Conservation (phyloP, 2,797 vertebrate species). For the Morus bassanus region DNA sequence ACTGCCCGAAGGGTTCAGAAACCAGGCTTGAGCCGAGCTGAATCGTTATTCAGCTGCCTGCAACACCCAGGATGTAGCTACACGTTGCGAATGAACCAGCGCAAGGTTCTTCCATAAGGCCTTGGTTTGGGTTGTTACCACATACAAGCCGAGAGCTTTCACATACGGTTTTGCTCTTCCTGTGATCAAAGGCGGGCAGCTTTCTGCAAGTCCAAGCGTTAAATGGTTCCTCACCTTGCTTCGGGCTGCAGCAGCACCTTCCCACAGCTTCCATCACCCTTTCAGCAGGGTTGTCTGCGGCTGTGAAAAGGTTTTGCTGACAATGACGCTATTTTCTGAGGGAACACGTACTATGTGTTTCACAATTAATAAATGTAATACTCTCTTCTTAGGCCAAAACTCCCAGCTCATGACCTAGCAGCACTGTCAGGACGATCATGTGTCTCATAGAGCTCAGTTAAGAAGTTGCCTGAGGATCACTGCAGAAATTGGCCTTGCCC, state of each 20-base stretch:
- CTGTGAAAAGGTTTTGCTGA: background rate
- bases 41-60: rapidly evolving
- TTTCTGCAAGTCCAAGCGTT: background rate
- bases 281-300: background rate
- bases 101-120: rapidly evolving
- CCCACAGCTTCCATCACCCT: rapidly evolving
- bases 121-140: rapidly evolving
- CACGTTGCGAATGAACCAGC: rapidly evolving
- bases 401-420: background rate
- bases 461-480: background rate
- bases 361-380: background rate
- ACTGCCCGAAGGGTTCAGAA: background rate
- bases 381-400: background rate
- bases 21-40: rapidly evolving
- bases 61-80: background rate
- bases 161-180: rapidly evolving
- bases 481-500: background rate
- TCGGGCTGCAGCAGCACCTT: background rate
- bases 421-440: background rate
- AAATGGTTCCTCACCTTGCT: background rate
- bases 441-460: background rate
- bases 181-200: rapidly evolving
- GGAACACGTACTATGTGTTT: rapidly evolving
- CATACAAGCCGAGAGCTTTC: rapidly evolving
- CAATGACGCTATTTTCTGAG: rapidly evolving